phyloP scores from a whole-genome alignment of 1,140 invertebrate species.

The Panulirus ornatus region DNA sequence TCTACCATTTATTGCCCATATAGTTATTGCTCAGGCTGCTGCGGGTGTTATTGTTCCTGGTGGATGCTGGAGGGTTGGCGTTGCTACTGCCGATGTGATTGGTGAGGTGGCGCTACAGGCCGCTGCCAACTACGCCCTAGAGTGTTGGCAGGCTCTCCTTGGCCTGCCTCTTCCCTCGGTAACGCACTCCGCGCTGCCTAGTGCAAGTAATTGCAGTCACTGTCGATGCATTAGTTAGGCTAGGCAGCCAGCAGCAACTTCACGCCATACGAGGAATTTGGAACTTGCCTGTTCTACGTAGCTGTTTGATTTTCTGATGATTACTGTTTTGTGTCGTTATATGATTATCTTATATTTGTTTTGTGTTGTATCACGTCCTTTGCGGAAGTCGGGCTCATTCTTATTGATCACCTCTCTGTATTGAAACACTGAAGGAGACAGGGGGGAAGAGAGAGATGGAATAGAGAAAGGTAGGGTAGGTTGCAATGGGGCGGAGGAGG shows the following conservation, averaged over 20 bases:
- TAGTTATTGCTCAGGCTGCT: no score
- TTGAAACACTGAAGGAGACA: background rate
- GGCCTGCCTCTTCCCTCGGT: background rate
- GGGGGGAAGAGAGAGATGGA: background rate
- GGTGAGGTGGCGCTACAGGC: background rate
- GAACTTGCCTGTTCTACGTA: no score
- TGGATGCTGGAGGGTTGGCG: background rate
- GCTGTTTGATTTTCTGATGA: no score
- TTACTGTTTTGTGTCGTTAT: no score
- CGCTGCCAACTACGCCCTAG: constrained; percentile 1
- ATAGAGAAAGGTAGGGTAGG: background rate
- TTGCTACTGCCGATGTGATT: background rate
- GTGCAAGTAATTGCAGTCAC: background rate
- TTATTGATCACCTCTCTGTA: no score
- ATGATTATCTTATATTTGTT: no score
- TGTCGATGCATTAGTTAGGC: constrained; percentile 2
- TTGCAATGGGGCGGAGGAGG: background rate
- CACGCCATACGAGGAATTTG: no score
- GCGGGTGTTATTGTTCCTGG: background rate
- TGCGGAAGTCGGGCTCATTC: no score
- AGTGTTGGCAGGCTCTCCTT: background rate
- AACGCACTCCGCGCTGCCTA: background rate
- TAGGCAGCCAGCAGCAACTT: background rate
- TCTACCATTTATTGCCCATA: no score
- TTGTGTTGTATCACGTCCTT: no score